These are phyloP conservation scores for Embiotoca jacksoni DNA, from an alignment of 2,113 vertebrate genomes.

Conservation along the genomic window DNA sequence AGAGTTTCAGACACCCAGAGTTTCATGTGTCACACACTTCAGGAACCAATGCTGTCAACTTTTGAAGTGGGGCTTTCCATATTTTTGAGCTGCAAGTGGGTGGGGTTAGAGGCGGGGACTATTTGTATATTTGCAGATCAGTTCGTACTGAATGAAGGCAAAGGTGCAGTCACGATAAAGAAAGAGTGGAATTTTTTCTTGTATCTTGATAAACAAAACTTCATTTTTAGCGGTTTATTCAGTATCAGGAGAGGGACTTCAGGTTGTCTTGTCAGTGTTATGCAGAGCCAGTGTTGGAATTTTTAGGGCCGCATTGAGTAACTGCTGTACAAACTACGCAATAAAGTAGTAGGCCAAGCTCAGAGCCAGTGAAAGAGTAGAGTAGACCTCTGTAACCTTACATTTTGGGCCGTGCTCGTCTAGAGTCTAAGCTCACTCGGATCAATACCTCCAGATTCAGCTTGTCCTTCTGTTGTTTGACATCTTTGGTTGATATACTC, in stretches of 20 bases:
- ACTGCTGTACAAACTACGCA: neutral
- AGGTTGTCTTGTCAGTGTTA: neutral
- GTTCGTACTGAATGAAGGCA: no score
- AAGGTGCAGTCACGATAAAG: no score
- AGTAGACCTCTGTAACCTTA: neutral
- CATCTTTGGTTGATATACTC: neutral
- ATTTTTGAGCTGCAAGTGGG: no score
- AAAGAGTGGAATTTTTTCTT: no score
- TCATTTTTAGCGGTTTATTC: no score
- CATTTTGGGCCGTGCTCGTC: neutral
- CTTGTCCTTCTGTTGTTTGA: constrained; percentile 27
- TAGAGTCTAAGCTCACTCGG: constrained; percentile 7
- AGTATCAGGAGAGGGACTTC: neutral
- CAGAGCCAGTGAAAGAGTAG: neutral
- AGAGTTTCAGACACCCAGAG: no score
- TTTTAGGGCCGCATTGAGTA: neutral
- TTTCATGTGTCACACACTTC: no score
- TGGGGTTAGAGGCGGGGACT: no score
- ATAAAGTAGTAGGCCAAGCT: neutral
- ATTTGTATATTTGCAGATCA: no score
- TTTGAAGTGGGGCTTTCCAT: no score
- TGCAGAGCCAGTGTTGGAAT: neutral
- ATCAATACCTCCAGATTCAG: constrained; percentile 30
- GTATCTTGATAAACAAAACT: no score
- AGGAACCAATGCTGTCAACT: no score